A percentile compares a stretch with the other conserved stretches of the same genome.
These are phyloP conservation scores for Drosophila tsacasi DNA, from an alignment of 1,140 invertebrate species.

Conservation along the genomic window DNA sequence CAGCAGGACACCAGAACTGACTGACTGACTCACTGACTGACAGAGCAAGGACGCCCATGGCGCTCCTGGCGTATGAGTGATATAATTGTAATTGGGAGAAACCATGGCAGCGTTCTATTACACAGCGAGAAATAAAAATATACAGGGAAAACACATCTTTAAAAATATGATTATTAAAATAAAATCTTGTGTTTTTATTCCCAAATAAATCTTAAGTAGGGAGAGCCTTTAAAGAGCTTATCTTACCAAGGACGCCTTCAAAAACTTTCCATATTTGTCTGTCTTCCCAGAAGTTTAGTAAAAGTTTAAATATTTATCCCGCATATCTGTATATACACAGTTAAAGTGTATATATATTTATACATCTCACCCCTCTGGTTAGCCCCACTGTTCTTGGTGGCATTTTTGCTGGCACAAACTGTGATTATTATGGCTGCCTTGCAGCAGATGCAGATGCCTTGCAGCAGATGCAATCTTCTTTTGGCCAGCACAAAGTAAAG, in stretches of 20 bases:
- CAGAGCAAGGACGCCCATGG: constrained; percentile 6
- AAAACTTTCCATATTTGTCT: neutral
- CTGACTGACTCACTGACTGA: constrained; percentile 11
- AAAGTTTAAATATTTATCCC: neutral
- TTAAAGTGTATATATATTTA: neutral
- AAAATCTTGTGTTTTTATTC: no score
- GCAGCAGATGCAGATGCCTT: constrained; percentile 31
- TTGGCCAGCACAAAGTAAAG: constrained; percentile 9
- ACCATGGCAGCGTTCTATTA: constrained; percentile 3
- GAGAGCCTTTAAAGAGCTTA: neutral
- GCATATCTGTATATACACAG: neutral
- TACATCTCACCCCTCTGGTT: neutral
- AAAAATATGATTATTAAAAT: neutral
- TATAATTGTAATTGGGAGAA: constrained; percentile 52
- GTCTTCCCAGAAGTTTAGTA: neutral
- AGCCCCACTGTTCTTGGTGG: neutral
- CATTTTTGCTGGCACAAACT: neutral
- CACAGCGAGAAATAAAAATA: neutral
- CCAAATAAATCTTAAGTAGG: neutral
- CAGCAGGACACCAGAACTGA: neutral
- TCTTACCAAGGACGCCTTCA: neutral
- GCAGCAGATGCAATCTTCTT: constrained; percentile 20
- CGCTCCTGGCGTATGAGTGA: constrained; percentile 53
- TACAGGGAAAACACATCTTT: neutral
- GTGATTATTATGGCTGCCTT: constrained; percentile 46